Evolutionary conservation across 2,797 vertebrate genomes (phyloP).

Genomic region (Yasuhikotakia modesta): DNA sequence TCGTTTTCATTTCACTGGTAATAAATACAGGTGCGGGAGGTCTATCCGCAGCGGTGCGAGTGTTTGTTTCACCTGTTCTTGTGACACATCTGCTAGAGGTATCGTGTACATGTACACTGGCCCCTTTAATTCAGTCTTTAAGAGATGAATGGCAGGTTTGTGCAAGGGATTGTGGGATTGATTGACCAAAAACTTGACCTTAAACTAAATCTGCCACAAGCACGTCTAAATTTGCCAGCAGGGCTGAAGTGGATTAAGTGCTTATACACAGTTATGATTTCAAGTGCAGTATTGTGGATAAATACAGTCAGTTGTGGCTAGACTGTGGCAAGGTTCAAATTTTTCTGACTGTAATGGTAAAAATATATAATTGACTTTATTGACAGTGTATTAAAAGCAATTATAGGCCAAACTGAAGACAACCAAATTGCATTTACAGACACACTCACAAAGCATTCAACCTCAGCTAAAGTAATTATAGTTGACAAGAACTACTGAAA

Average conservation of each 20-base stretch:
- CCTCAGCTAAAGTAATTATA: neutral
- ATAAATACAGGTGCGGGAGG: constrained; percentile 34
- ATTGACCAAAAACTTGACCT: neutral
- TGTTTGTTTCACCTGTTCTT: neutral
- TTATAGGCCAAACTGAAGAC: neutral
- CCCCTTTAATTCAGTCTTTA: neutral
- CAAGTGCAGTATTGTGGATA: neutral
- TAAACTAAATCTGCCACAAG: neutral
- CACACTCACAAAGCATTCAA: neutral
- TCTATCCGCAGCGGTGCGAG: constrained; percentile 1
- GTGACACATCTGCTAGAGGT: neutral
- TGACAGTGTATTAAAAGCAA: neutral
- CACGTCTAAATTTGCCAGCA: neutral
- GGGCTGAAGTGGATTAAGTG: neutral
- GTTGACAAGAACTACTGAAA: too few species aligned
- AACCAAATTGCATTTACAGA: neutral
- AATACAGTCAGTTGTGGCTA: neutral
- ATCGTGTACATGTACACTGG: neutral
- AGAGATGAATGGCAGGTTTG: neutral
- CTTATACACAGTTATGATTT: neutral
- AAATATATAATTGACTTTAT: neutral
- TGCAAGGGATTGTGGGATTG: neutral
- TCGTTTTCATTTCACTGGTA: constrained; percentile 25
- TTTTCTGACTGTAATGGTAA: neutral
- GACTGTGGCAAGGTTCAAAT: neutral